Evolutionary conservation across 2,113 vertebrate genomes (phyloP), one percentile per base, ranked within the genome.

Genomic region (Polypterus senegalus): DNA sequence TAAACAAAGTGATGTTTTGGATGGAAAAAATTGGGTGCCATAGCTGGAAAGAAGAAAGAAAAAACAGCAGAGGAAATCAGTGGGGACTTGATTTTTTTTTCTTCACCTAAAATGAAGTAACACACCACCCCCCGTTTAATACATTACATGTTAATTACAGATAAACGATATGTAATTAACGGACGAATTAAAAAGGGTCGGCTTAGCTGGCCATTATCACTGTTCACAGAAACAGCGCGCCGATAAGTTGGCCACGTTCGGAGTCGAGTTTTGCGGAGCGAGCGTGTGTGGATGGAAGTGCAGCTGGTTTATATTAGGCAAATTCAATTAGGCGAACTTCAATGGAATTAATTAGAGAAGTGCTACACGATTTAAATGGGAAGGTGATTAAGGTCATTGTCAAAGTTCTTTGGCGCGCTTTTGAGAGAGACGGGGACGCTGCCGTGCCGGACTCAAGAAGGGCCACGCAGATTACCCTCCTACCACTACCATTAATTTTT

Each of bases 251-350:
- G 71, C 71, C 73, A 45, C 46, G 70, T 71, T 74, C 70, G 67
- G 70, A 76, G 72, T 64, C 63, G 64, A 65, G 61, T 66, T 27
- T 44, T 57, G 64, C 71, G 27, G 27, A 27, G 27, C 27, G 67
- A 73, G 70, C 49, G 57, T 58, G 62, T 57, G 46, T 62, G 72
- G 65, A 75, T 70, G 66, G 66, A 66, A 71, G 76, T 73, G 27
- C 71, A 54, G 69, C 70, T 71, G 72, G 69, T 70, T 71, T 73
- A 66, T 76, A 79, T 82, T 79, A 77, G 74, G 63, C 75, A 75
- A 69, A 77, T 80, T 78, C 81, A 77, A 79, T 81, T 75, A 77
- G 74, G 72, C 69, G 71, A 67, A 61, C 79, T 81, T 80, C 79
- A 81, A 73, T 77, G 72, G 71, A 77, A 74, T 78, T 81, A 79